These are phyloP conservation scores for Styela plicata DNA, from an alignment of 23 tunicate species.

Conservation along the genomic window DNA sequence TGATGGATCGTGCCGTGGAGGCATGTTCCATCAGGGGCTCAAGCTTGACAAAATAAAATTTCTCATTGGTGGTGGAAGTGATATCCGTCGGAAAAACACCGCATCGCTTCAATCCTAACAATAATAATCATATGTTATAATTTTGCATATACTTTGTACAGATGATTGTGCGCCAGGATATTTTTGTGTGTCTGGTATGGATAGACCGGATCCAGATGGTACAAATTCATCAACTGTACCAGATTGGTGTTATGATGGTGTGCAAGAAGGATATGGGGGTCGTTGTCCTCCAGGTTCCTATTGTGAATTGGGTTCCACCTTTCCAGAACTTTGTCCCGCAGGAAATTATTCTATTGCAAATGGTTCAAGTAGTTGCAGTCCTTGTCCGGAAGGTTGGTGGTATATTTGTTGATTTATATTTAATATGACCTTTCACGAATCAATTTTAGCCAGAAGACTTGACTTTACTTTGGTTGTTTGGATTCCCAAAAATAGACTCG, in stretches of 20 bases:
- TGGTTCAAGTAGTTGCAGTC: constrained; percentile 44
- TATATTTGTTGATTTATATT: too few relatives aligned
- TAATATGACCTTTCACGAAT: too few relatives aligned
- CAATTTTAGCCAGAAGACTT: too few relatives aligned
- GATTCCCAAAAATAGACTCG: too few relatives aligned
- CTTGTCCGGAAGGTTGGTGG: constrained; percentile 68
- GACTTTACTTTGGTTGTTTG: too few relatives aligned
- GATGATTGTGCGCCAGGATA: constrained; percentile 70
- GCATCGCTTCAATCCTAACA: too few relatives aligned
- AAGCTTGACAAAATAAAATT: too few relatives aligned
- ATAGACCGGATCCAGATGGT: constrained; percentile 83
- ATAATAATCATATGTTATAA: too few relatives aligned
- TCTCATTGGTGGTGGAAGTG: too few relatives aligned
- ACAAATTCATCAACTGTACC: constrained; percentile 32
- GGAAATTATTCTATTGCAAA: constrained; percentile 65
- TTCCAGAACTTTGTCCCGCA: constrained; percentile 62
- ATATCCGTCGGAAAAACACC: too few relatives aligned
- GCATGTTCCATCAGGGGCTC: too few relatives aligned
- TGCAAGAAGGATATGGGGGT: constrained; percentile 79
- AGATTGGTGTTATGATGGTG: constrained; percentile 73
- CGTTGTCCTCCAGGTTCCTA: constrained; percentile 68
- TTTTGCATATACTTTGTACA: not conserved
- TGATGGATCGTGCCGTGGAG: too few relatives aligned
- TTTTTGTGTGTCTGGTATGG: constrained; percentile 83
- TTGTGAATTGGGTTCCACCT: constrained; percentile 53